phyloP scores from a whole-genome alignment of 2,888 invertebrate genomes.

The Anthrax anthrax region DNA sequence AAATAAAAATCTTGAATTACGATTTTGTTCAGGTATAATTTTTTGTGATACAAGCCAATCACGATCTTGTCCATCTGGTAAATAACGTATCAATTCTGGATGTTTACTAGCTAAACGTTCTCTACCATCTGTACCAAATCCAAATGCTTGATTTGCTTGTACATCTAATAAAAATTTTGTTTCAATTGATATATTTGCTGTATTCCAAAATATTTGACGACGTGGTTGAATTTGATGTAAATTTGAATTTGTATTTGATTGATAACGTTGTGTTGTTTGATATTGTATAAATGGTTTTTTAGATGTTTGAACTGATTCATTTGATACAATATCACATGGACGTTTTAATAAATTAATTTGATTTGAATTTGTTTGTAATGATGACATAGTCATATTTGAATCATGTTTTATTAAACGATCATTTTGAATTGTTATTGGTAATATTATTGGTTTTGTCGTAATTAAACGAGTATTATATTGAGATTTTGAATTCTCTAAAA shows the following conservation, averaged over 20 bases:
- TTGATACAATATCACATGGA: slow-evolving; percentile 1
- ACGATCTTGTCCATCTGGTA: slow-evolving; percentile 48
- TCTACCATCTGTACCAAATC: slow-evolving; percentile 34
- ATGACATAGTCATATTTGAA: neutral
- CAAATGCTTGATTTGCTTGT: slow-evolving; percentile 32
- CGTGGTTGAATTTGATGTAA: slow-evolving; percentile 15
- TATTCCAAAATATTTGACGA: slow-evolving; percentile 41
- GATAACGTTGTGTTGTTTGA: slow-evolving; percentile 3
- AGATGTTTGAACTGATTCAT: too few species aligned
- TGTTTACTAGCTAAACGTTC: slow-evolving; percentile 48
- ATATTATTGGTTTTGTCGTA: neutral
- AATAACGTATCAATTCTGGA: slow-evolving; percentile 49
- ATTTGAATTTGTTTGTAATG: neutral
- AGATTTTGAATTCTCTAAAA: slow-evolving; percentile 30
- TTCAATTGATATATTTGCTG: slow-evolving; percentile 39
- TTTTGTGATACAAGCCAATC: slow-evolving; percentile 46
- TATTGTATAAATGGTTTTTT: slow-evolving; percentile 8
- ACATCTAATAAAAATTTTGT: slow-evolving; percentile 46
- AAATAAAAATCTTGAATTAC: slow-evolving; percentile 45
- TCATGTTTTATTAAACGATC: neutral
- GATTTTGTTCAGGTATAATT: slow-evolving; percentile 44
- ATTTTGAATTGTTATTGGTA: neutral
- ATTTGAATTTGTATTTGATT: neutral
- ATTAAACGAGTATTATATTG: slow-evolving; percentile 23
- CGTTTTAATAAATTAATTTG: neutral